Base-by-base conservation (phyloP, 2,113 vertebrate species). In the Lophius piscatorius region DNA sequence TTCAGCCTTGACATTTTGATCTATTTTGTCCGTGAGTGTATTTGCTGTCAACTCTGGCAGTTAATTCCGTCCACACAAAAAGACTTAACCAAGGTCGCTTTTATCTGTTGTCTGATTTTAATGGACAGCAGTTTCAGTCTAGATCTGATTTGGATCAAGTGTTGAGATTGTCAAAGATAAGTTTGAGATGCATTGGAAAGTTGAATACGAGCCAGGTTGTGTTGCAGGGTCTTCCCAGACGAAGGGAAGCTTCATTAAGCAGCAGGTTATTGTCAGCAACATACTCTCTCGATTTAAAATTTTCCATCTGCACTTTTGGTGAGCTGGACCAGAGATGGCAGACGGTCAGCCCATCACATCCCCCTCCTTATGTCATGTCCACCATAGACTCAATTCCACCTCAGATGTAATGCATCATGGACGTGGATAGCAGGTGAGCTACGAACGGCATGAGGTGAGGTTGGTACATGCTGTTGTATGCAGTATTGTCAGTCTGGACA, bases 1-100 rank as follows among this genome's bases (percentile, higher is more conserved):
- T 71, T 55, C 29, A 42, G 50, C 51, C 33, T 41, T 74, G 24
- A 58, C 20, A 60, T 46, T 61, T 28, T 56, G 4, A 45, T 35
- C 28, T 59, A 1, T 39, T 52, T 29, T 45, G 22, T 34, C 35
- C 35, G 34, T 47, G 10, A 26, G 9, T 60, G 31, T 59, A 45
- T 72, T 75, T 60, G 13, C 38, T 20, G 12, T 73, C 49, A 49
- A 1, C 26, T 62, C 11, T 38, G 35, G 28, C 35, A 52, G 18
- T 20, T 39, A 14, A 18, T 40, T 45, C 5, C 17, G 22, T 59
- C 17, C 31, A 62, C 12, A 67, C 39, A 41, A 40, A 16, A 46
- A 63, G 36, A 21, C n/a, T n/a, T 44, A 41, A 48, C 12, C 5
- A 7, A 45, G 14, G 17, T 18, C 14, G 21, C 18, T 57, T 5